Base-by-base conservation (phyloP, 2,113 vertebrate genomes). In the Aix galericulata region DNA sequence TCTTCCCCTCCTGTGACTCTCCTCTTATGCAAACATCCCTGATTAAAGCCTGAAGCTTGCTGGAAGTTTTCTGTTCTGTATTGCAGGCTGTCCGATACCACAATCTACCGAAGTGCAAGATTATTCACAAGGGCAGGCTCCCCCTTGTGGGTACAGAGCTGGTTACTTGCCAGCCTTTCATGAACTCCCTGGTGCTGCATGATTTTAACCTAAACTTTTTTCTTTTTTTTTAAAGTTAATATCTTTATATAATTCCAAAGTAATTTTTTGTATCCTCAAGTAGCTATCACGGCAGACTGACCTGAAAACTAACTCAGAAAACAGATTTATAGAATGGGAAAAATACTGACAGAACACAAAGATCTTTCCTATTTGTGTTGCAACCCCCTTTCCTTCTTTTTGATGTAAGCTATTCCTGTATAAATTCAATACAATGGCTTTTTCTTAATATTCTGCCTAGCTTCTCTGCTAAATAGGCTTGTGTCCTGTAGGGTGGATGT, bases 141-240 rank as follows among this genome's bases (percentile, higher is more conserved):
- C 95, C 94, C 31, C 94, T 96, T 94, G 96, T 96, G 94, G 92
- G 68, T 73, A 72, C 34, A 56, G 34, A 81, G 69, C 29, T 8
- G 0, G 25, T 71, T 77, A 38, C 79, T 93, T n/a, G 34, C 40
- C 67, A 55, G 58, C 27, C 25, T 86, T 81, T 44, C 22, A 1
- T 42, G 42, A 52, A 11, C 25, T 86, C 75, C 59, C 27, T 27
- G 34, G 9, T 13, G 2, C 17, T 66, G 32, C 6, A 13, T 6
- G 29, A 64, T 26, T 2, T 59, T 59, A 31, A 46, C 4, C 3
- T 38, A 1, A 22, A 20, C 3, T 0, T 9, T 62, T 15, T 26
- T 26, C n/a, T 63, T 13, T 48, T 27, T 6, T 13, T 46, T 44
- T 17, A 17, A 46, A 25, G 3, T 60, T 48, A 79, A 9, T 80